phyloP scores from a whole-genome alignment of 2,888 invertebrate species.

The Leptinotarsa haldemani region DNA sequence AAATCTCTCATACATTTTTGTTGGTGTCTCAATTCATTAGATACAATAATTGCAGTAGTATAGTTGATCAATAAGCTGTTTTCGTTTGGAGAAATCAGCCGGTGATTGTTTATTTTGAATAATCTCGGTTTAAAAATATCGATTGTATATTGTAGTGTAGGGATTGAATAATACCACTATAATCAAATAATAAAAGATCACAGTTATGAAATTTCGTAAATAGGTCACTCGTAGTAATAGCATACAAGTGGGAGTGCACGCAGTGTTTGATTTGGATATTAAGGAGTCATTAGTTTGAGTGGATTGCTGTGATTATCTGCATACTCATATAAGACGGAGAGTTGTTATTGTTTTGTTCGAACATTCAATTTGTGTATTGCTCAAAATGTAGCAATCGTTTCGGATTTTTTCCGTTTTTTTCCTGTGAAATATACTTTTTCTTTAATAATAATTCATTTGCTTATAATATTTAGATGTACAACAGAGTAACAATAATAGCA shows the following conservation, averaged over 20 bases:
- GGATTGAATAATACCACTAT: constrained; percentile 2
- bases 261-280: constrained; percentile 15
- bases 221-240: constrained; percentile 11
- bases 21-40: no score
- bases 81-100: neutral
- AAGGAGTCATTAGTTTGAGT: constrained; percentile 2
- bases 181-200: neutral
- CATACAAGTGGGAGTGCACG: constrained; percentile 7
- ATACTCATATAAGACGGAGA: constrained; percentile 9
- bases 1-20: no score
- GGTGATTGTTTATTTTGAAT: neutral
- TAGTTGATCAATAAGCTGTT: neutral
- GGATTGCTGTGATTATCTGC: constrained; percentile 1
- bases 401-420: no score
- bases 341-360: neutral
- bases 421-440: no score
- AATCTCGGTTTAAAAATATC: neutral
- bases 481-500: no score
- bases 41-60: no score
- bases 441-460: no score
- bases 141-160: neutral
- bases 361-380: no score
- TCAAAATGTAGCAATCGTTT: no score
- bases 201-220: constrained; percentile 1
- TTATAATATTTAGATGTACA: no score